Percentiles rank a stretch among this genome's conserved stretches.
Evolutionary conservation across 2,888 invertebrate genomes (phyloP).

Genomic region (Timema podura): DNA sequence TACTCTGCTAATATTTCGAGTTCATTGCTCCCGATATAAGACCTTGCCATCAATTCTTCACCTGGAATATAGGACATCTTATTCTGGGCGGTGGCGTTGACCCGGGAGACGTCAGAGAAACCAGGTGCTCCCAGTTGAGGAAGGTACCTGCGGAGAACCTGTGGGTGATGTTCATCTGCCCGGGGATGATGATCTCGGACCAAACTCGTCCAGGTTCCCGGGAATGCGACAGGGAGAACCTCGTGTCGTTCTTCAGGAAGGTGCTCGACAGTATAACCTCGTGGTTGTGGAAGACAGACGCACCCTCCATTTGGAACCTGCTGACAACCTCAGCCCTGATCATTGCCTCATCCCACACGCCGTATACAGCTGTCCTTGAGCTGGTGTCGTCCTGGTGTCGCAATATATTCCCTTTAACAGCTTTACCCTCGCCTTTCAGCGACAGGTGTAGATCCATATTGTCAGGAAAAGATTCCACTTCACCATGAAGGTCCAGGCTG

Average conservation of each 20-base stretch:
- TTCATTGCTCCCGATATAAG: not conserved
- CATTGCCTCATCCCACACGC: too few species aligned
- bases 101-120: not conserved
- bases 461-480: too few species aligned
- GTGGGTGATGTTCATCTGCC: not conserved
- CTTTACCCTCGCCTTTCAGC: too few species aligned
- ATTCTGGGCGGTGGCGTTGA: not conserved
- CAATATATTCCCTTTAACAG: too few species aligned
- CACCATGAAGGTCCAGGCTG: too few species aligned
- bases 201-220: not conserved
- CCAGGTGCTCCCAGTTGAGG: not conserved
- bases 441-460: too few species aligned
- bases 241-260: not conserved
- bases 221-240: not conserved
- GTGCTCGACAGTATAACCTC: not conserved
- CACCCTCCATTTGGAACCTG: too few species aligned
- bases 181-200: not conserved
- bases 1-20: not conserved
- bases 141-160: not conserved
- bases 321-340: too few species aligned
- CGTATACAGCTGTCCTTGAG: too few species aligned
- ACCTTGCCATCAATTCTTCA: not conserved
- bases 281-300: not conserved
- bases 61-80: not conserved
- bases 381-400: too few species aligned